These are phyloP conservation scores for Anableps anableps DNA, from an alignment of 2,797 vertebrate species.

Conservation along the genomic window DNA sequence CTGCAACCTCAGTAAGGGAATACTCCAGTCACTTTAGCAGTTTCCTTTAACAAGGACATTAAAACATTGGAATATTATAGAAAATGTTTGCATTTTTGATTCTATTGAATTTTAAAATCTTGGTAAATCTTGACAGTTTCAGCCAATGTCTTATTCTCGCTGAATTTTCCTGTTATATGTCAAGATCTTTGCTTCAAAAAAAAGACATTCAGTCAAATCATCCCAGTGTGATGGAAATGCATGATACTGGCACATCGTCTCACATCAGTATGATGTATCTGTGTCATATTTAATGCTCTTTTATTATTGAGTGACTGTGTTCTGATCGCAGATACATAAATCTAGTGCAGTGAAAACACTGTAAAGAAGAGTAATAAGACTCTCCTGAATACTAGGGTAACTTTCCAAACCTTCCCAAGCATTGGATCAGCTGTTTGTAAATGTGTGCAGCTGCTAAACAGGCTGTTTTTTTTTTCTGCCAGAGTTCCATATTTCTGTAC, in stretches of 20 bases:
- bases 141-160: neutral
- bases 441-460: constrained; percentile 54
- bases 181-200: constrained; percentile 19
- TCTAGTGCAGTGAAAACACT: constrained; percentile 15
- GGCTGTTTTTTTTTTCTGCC: constrained; percentile 15
- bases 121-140: neutral
- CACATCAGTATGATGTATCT: constrained; percentile 28
- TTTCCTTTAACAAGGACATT: neutral
- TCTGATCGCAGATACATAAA: constrained; percentile 37
- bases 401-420: constrained; percentile 43
- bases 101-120: neutral
- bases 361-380: constrained; percentile 48
- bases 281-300: constrained; percentile 27
- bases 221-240: constrained; percentile 22
- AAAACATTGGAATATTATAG: neutral
- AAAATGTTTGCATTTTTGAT: neutral
- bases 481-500: constrained; percentile 37
- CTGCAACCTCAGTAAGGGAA: too few relatives aligned
- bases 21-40: too few relatives aligned
- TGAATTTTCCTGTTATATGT: constrained; percentile 8
- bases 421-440: constrained; percentile 50
- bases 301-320: constrained; percentile 12
- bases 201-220: constrained; percentile 20
- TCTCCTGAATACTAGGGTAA: constrained; percentile 31
- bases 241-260: constrained; percentile 29